Evolutionary conservation across 2,113 vertebrate genomes (phyloP), one percentile per base, ranked within the genome.

Genomic region (Vanacampus margaritifer): DNA sequence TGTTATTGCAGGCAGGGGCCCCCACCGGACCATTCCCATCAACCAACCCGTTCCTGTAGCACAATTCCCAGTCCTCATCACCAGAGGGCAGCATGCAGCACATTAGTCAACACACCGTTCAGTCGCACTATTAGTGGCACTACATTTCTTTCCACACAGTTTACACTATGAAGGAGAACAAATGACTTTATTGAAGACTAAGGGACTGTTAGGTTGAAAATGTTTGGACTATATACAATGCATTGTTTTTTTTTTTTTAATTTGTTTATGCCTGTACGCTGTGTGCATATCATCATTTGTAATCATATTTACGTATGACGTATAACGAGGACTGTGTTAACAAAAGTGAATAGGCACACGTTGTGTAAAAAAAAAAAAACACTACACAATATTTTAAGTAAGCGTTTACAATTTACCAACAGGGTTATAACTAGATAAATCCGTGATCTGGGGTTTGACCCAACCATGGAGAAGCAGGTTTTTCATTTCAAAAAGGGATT

Each of bases 21-120:
- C 94, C 94, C 51, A 91, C 93, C 2, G 95, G 95, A 83, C 90
- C 94, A 19, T 98, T 94, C 91, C 93, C 95, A 78, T 94, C 95
- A 83, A 98, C 95, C 86, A 98, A 98, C 86, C 97, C 97, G 82
- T 98, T 98, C 91, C 96, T 98, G 94, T 98, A 97, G 94, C 93
- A 91, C 93, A 74, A 11, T 72, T 93, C 90, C 88, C 89, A 84
- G 61, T 69, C 89, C 82, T 91, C 86, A 81, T 90, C 91, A 93
- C 90, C 90, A 90, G 94, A 91, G 90, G 78, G 88, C 87, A 88
- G 87, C 87, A 94, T 93, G 92, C 94, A 92, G 92, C 92, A 91
- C 92, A 93, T 93, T 28, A 93, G 91, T 94, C 92, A 93, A 92
- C 90, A 79, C 90, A 91, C 92, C 89, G 87, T 93, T 94, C 92